Percentiles rank a stretch among this genome's conserved stretches.
Evolutionary conservation across 2,113 vertebrate species (phyloP).

Genomic region (Rhinoderma darwinii): DNA sequence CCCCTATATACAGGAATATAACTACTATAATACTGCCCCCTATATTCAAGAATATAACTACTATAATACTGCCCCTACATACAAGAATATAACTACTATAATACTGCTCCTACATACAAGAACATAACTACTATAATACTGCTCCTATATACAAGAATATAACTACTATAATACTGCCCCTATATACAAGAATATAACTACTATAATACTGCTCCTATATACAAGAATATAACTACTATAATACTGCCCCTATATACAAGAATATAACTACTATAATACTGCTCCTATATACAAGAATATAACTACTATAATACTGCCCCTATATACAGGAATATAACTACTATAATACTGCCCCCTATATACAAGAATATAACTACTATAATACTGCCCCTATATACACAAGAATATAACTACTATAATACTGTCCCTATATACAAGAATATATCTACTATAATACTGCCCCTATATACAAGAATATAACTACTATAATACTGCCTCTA

Average conservation of each 20-base stretch:
- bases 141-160: not conserved
- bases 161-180: constrained; percentile 2
- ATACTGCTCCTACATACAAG: not conserved
- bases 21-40: not conserved
- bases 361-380: too few relatives aligned
- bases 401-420: too few relatives aligned
- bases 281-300: not conserved
- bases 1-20: constrained; percentile 2
- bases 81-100: not conserved
- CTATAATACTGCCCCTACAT: not conserved
- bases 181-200: not conserved
- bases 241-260: not conserved
- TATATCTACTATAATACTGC: too few relatives aligned
- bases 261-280: constrained; percentile 3
- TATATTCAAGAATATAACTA: constrained; percentile 3
- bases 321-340: too few relatives aligned
- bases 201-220: not conserved
- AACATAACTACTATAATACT: not conserved
- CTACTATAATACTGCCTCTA: too few relatives aligned
- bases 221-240: not conserved
- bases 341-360: too few relatives aligned
- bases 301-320: too few relatives aligned
- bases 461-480: too few relatives aligned
- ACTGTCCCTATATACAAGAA: too few relatives aligned
- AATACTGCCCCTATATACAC: too few relatives aligned